Percentiles rank a stretch among this genome's conserved stretches.
Evolutionary conservation across 2,888 invertebrate genomes (phyloP).

Genomic region (Anthophora plumipes): DNA sequence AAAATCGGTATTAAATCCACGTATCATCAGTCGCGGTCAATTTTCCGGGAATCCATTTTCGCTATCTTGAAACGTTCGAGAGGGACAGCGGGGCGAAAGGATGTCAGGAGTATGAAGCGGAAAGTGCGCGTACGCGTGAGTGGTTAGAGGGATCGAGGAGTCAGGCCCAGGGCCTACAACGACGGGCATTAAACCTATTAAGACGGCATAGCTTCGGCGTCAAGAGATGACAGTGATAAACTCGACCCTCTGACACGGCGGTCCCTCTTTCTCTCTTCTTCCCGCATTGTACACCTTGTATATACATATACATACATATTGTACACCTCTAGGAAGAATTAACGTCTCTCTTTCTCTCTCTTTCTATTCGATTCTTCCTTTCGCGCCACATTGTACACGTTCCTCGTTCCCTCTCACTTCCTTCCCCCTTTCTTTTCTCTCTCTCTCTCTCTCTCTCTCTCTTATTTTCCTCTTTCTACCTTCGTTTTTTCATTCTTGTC

Average conservation of each 20-base stretch:
- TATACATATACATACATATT: no score
- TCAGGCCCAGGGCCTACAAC: constrained; percentile 67
- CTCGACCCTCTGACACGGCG: constrained; percentile 76
- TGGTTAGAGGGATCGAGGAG: constrained; percentile 61
- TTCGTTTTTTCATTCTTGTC: not conserved
- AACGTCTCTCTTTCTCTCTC: constrained; percentile 47
- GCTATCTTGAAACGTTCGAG: constrained; percentile 25
- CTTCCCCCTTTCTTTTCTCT: not conserved
- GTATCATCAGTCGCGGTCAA: no score
- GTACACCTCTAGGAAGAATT: constrained; percentile 60
- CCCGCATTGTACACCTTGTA: not conserved
- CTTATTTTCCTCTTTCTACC: constrained; percentile 3
- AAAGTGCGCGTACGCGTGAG: constrained; percentile 61
- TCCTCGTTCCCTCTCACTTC: constrained; percentile 11
- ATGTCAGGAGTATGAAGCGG: constrained; percentile 66
- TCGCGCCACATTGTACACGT: constrained; percentile 7
- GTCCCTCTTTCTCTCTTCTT: constrained; percentile 32
- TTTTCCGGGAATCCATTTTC: constrained; percentile 21
- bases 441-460: constrained; percentile 30
- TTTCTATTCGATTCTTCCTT: no score
- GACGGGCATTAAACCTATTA: constrained; percentile 78
- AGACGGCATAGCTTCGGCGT: constrained; percentile 74
- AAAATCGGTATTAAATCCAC: no score
- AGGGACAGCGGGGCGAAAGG: constrained; percentile 58
- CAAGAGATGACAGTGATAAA: constrained; percentile 81